Evolutionary conservation across 2,113 vertebrate genomes (phyloP).

Genomic region (Eulacestoma nigropectus): DNA sequence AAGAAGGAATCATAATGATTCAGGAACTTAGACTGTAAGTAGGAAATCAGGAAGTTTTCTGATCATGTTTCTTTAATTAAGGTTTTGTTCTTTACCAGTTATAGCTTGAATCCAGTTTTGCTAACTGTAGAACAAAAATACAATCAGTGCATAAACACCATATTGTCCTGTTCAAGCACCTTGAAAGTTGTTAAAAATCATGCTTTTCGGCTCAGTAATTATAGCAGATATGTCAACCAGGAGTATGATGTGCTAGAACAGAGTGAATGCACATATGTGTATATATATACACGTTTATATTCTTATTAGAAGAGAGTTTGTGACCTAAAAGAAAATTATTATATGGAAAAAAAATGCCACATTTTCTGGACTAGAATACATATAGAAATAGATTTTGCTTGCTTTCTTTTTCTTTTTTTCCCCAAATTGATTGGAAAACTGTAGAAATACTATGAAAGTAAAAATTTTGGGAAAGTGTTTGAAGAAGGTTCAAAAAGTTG

Average conservation of each 20-base stretch:
- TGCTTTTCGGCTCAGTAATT: background rate
- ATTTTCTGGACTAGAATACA: background rate
- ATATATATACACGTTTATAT: background rate
- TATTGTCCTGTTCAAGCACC: background rate
- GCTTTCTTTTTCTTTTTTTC: background rate
- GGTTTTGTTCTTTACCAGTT: background rate
- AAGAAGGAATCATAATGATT: background rate
- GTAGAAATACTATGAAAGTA: background rate
- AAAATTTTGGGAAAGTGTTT: background rate
- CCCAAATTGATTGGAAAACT: background rate
- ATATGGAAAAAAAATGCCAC: background rate
- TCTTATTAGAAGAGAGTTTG: background rate
- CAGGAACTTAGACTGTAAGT: background rate
- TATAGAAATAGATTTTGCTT: background rate
- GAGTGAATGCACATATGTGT: background rate
- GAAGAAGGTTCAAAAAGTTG: background rate
- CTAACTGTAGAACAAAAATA: background rate
- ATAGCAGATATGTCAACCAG: background rate
- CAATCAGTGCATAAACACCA: background rate
- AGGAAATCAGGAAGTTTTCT: background rate
- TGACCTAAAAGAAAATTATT: background rate
- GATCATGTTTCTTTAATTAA: background rate
- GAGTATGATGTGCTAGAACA: background rate
- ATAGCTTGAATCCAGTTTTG: background rate
- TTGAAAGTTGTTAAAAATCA: background rate